Base-by-base conservation (phyloP, 2,888 invertebrate genomes). In the Acronicta alni region DNA sequence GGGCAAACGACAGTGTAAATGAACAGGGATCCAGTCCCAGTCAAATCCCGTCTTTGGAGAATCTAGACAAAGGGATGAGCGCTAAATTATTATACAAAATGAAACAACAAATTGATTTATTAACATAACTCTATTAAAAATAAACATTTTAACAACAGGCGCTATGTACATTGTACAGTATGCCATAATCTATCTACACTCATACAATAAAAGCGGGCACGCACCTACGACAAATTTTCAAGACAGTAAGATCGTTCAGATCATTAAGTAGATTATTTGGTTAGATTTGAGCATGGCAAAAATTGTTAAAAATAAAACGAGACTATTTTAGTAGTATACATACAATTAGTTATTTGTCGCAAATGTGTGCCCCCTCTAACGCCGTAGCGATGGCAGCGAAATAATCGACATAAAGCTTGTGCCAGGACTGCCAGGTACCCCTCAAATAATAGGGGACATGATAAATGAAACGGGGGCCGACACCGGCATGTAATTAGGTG, bases 71-170 rank as follows among this genome's bases (percentile, higher is more conserved):
- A n/a, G n/a, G n/a, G n/a, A n/a, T n/a, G n/a, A n/a, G n/a, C n/a
- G 6, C 35, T 35, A 35, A 35, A n/a, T n/a, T 35, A 35, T n/a
- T 12, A n/a, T 35, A 14, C n/a, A 14, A 83, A 92, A 91, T 90
- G 79, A 92, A 92, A 93, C 85, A 66, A 57, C 75, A 71, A 63
- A 68, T 57, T 88, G 89, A 91, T 92, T 91, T 89, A 91, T 90
- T 92, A 93, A 93, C 91, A 88, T 93, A 93, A 92, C 88, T 93
- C 91, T 93, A 93, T 93, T 93, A 91, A 93, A 90, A 93, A 92
- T 93, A 92, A 93, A 92, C 90, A 89, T 89, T 90, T 90, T 82
- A 93, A 93, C 93, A 93, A 93, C 89, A 89, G 88, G 90, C 91
- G 77, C 79, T 91, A 77, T 83, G 92, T 77, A 77, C 79, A 77